These are phyloP conservation scores for Callyntrura guangdongensis DNA, from an alignment of 2,888 invertebrate species.

Conservation along the genomic window DNA sequence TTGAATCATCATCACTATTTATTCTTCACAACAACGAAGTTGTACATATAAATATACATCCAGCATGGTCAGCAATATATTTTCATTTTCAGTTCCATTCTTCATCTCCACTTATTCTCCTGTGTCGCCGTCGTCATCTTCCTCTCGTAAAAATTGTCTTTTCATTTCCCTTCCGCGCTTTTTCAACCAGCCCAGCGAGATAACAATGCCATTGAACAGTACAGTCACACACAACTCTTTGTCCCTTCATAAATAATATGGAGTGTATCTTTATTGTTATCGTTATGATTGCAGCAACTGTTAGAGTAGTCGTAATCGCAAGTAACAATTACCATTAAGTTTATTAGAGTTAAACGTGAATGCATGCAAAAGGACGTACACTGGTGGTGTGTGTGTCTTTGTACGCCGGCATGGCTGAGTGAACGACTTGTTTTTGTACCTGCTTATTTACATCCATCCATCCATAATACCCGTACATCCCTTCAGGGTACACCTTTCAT, in stretches of 20 bases:
- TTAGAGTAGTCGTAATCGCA: conserved; percentile 62
- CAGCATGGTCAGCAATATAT: conserved; percentile 65
- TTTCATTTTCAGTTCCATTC: conserved; percentile 70
- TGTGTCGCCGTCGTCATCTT: conserved; percentile 81
- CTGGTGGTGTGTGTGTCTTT: background rate
- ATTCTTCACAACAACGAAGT: background rate
- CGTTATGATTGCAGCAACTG: conserved; percentile 67
- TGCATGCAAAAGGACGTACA: conserved; percentile 30
- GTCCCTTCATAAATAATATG: conserved; percentile 80
- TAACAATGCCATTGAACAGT: conserved; percentile 45
- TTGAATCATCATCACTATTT: conserved; percentile 54
- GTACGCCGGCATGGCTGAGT: conserved; percentile 28
- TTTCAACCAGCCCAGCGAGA: conserved; percentile 5
- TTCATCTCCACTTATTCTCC: conserved; percentile 54
- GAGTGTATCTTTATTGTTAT: conserved; percentile 71
- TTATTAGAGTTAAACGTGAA: conserved; percentile 68
- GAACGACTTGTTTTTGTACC: conserved; percentile 67
- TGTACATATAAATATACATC: conserved; percentile 42
- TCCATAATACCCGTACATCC: conserved; percentile 51
- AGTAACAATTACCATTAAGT: conserved; percentile 77
- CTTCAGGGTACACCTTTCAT: conserved; percentile 66
- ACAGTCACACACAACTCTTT: conserved; percentile 68
- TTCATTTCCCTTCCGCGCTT: conserved; percentile 76
- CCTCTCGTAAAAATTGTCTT: conserved; percentile 81
- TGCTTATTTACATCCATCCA: conserved; percentile 51